Conservation (phyloP, 2,113 vertebrate genomes). For the Alectura lathami region DNA sequence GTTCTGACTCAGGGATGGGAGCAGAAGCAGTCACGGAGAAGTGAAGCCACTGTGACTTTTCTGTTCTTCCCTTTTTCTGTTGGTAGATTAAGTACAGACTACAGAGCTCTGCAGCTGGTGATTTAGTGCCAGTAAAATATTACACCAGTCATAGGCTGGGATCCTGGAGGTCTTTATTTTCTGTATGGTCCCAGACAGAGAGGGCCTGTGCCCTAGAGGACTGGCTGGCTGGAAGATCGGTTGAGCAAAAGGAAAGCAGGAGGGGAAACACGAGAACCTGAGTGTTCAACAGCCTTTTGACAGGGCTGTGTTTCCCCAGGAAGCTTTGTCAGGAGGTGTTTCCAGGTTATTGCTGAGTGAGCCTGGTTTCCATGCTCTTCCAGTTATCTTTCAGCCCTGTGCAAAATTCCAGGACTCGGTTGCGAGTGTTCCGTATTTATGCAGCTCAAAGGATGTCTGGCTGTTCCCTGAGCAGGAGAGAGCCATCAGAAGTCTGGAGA, state of each 20-base stretch:
- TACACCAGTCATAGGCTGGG: neutral
- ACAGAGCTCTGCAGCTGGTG: neutral
- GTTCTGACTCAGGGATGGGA: neutral
- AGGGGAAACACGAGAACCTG: neutral
- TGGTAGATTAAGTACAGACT: neutral
- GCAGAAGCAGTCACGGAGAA: neutral
- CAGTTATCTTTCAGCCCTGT: accelerated
- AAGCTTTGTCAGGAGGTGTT: neutral
- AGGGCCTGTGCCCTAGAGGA: neutral
- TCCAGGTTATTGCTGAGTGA: neutral
- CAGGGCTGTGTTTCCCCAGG: neutral
- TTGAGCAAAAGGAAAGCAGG: accelerated
- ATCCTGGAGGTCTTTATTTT: neutral
- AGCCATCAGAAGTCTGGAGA: neutral
- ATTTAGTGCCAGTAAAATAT: neutral
- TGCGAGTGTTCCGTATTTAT: neutral
- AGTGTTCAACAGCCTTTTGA: neutral
- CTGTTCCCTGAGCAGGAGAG: neutral
- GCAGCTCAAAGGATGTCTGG: neutral
- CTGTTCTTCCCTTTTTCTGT: neutral
- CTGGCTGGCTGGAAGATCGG: neutral
- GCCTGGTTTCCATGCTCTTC: neutral
- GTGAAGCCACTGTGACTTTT: neutral
- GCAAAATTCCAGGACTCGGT: neutral
- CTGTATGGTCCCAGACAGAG: neutral